phyloP scores from a whole-genome alignment of 2,797 vertebrate genomes.

The Cossypha heuglini region DNA sequence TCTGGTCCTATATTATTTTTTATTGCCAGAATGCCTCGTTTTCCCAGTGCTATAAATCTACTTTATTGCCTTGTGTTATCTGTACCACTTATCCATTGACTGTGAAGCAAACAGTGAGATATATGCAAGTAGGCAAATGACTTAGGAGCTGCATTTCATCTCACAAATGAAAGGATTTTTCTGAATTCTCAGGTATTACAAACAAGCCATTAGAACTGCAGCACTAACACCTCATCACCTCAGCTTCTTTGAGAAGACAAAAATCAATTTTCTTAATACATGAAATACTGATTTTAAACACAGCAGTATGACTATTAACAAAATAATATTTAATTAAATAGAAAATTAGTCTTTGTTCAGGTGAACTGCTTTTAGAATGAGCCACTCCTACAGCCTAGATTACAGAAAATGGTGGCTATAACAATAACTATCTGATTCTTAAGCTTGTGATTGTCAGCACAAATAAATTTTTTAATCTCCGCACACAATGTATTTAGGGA shows the following conservation, averaged over 20 bases:
- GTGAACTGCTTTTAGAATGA: neutral
- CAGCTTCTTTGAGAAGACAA: neutral
- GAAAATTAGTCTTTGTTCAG: neutral
- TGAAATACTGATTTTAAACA: neutral
- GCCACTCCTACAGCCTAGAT: neutral
- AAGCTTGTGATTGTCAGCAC: neutral
- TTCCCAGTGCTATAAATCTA: slow-evolving; percentile 4
- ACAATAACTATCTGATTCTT: neutral
- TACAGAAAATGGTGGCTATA: neutral
- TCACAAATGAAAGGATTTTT: slow-evolving; percentile 16
- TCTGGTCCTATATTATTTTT: slow-evolving; percentile 18
- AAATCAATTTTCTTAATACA: neutral
- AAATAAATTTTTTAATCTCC: neutral
- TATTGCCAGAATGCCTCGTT: neutral
- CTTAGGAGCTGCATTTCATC: neutral
- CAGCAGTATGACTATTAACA: neutral
- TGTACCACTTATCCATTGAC: slow-evolving; percentile 6
- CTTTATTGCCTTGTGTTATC: slow-evolving; percentile 5
- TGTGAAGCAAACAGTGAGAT: neutral
- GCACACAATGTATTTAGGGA: neutral
- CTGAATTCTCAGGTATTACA: neutral
- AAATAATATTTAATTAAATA: neutral
- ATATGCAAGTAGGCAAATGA: neutral
- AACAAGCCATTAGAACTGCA: neutral
- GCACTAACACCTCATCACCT: neutral